Conservation (phyloP, 2,888 invertebrate species). For the Lycaena phlaeas region DNA sequence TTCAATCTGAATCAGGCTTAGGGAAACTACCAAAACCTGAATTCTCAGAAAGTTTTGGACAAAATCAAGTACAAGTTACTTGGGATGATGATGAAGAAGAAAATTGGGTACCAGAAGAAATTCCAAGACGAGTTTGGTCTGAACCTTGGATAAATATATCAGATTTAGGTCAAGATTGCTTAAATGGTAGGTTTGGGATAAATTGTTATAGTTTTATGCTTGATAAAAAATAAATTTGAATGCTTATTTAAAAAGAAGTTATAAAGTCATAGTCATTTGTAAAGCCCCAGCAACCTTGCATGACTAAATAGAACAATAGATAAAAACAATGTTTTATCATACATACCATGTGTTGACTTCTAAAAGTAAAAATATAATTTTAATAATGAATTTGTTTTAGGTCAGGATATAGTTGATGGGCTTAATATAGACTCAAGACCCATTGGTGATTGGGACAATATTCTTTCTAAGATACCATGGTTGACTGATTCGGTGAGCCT, state of each 20-base stretch:
- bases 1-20: neutral
- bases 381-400: neutral
- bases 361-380: too few species aligned
- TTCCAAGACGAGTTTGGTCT: neutral
- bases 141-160: neutral
- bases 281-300: too few species aligned
- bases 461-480: neutral
- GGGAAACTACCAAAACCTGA: neutral
- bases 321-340: too few species aligned
- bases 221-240: too few species aligned
- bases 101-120: neutral
- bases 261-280: too few species aligned
- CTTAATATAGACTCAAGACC: neutral
- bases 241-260: too few species aligned
- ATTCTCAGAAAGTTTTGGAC: neutral
- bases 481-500: too few species aligned
- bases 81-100: neutral
- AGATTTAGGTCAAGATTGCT: neutral
- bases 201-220: too few species aligned
- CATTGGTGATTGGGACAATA: neutral
- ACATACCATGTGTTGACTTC: too few species aligned
- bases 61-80: neutral
- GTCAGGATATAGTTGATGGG: neutral
- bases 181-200: too few species aligned
- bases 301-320: too few species aligned